phyloP scores from a whole-genome alignment of 2,797 vertebrate species.

The Gallinago nigripennis region DNA sequence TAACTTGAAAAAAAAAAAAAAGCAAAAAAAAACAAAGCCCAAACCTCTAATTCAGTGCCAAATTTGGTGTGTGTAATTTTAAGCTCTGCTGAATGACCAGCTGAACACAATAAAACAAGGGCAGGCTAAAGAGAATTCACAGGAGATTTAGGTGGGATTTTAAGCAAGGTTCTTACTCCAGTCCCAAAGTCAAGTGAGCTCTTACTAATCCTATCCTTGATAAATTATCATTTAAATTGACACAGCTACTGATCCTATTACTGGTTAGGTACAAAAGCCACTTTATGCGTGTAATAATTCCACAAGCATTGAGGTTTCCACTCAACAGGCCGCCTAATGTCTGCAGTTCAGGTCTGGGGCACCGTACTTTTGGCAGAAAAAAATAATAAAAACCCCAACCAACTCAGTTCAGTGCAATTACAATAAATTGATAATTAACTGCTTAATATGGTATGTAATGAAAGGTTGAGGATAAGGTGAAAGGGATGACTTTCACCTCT shows the following conservation, averaged over 20 bases:
- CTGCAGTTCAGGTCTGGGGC: neutral
- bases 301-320: neutral
- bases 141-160: neutral
- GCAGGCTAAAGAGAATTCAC: neutral
- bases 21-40: neutral
- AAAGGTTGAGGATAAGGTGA: neutral
- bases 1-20: neutral
- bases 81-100: neutral
- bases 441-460: neutral
- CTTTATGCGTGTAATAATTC: slow-evolving; percentile 1
- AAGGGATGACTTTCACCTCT: slow-evolving; percentile 10
- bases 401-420: neutral
- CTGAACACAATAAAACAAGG: neutral
- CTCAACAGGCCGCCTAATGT: neutral
- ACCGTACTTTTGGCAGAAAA: neutral
- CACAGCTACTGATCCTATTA: neutral
- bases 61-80: neutral
- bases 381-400: neutral
- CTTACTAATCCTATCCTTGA: neutral
- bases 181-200: neutral
- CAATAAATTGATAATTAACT: slow-evolving; percentile 12
- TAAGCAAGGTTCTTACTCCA: neutral
- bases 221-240: slow-evolving; percentile 27
- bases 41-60: neutral
- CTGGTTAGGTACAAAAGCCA: neutral